phyloP scores from a whole-genome alignment of 2,888 invertebrate species.

The Criorhina ranunculi region DNA sequence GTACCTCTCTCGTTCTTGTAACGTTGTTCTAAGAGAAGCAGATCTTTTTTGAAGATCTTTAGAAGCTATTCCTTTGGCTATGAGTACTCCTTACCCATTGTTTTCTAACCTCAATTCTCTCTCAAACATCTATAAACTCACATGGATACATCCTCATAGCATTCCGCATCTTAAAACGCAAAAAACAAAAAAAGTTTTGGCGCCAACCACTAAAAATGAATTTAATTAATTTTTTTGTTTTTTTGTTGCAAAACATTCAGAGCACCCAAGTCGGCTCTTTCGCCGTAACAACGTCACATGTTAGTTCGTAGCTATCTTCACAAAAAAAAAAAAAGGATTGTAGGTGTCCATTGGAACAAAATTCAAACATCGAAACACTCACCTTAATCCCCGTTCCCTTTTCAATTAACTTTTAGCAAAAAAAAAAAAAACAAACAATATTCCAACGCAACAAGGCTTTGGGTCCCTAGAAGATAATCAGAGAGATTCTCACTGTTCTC shows the following conservation, averaged over 20 bases:
- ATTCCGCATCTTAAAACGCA: not conserved
- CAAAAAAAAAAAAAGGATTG: conserved; percentile 55
- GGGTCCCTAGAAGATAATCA: conserved; percentile 70
- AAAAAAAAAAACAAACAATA: conserved; percentile 22
- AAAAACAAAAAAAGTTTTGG: conserved; percentile 52
- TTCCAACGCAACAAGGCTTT: conserved; percentile 28
- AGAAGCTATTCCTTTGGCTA: no score
- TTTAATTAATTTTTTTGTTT: conserved; percentile 73
- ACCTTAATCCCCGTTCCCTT: conserved; percentile 72
- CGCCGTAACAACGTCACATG: not conserved
- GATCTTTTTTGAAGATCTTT: no score
- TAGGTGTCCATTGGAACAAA: conserved; percentile 75
- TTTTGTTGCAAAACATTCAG: conserved; percentile 44
- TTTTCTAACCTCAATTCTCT: no score
- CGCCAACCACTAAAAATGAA: conserved; percentile 67
- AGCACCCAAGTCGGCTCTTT: conserved; percentile 38
- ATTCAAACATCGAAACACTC: conserved; percentile 75
- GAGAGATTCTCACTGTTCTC: conserved; percentile 12
- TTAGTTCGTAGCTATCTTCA: conserved; percentile 25
- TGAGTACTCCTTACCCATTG: no score
- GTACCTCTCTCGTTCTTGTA: no score
- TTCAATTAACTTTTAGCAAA: conserved; percentile 69
- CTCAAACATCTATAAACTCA: not conserved
- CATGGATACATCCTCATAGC: no score
- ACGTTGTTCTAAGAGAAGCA: no score